A percentile compares a stretch with the other conserved stretches of the same genome.
These are phyloP conservation scores for Rhadina sibilatrix DNA, from an alignment of 2,113 vertebrate species.

Conservation along the genomic window DNA sequence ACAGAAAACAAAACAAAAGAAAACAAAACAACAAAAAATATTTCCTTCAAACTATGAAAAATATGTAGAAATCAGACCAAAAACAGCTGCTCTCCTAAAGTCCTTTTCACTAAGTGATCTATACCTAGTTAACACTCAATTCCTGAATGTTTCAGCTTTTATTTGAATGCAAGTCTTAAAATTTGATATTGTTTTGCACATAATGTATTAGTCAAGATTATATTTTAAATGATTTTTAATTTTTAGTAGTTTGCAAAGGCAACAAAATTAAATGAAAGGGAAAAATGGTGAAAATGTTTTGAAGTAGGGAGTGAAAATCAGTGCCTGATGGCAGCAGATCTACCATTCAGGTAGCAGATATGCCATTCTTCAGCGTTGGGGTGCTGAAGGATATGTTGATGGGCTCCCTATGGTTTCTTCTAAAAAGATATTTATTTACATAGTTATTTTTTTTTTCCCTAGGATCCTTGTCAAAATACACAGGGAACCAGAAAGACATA, in stretches of 20 bases:
- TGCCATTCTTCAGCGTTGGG: not conserved
- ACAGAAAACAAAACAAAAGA: not conserved
- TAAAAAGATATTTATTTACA: not conserved
- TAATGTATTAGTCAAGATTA: not conserved
- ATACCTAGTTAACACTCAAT: not conserved
- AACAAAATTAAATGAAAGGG: not conserved
- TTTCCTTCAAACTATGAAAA: not conserved
- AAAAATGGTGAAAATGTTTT: not conserved
- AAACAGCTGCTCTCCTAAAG: not conserved
- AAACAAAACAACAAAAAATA: not conserved
- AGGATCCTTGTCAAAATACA: not conserved
- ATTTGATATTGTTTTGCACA: not conserved
- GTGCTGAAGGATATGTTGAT: not conserved
- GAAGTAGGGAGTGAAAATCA: not conserved
- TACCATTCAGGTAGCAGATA: not conserved
- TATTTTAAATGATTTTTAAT: not conserved
- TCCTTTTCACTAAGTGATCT: not conserved
- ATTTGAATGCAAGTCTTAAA: not conserved
- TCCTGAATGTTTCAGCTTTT: not conserved
- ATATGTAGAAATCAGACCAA: not conserved
- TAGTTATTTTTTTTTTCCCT: not conserved
- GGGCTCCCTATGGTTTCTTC: not conserved
- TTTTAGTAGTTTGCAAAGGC: not conserved
- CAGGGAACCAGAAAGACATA: not conserved
- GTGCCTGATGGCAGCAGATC: not conserved